These are phyloP conservation scores for Ailurus styani DNA, from an alignment of 2,113 vertebrate species.

Conservation along the genomic window DNA sequence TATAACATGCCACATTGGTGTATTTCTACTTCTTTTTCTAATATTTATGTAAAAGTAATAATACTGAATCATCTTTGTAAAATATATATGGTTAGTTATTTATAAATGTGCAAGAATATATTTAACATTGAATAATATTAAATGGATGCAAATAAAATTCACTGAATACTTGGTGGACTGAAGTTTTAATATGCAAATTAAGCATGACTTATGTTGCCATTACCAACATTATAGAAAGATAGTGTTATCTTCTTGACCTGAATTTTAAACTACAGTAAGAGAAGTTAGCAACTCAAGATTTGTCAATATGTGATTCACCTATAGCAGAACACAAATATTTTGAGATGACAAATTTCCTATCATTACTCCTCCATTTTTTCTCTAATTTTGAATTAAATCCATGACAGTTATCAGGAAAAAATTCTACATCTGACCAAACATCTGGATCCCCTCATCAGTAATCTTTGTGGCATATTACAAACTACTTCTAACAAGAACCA, in stretches of 20 bases:
- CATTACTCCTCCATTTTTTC: slow-evolving; percentile 42
- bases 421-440: not conserved
- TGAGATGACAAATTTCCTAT: not conserved
- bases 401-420: not conserved
- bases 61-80: not conserved
- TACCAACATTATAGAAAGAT: not conserved
- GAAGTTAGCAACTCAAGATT: not conserved
- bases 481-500: not conserved
- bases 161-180: slow-evolving; percentile 51
- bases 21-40: not conserved
- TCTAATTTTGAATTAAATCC: slow-evolving; percentile 51
- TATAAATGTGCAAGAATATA: slow-evolving; percentile 16
- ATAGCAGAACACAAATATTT: not conserved
- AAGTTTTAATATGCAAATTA: slow-evolving; percentile 52
- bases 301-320: not conserved
- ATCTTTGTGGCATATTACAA: not conserved
- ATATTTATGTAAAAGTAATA: not conserved
- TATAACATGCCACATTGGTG: not conserved
- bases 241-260: not conserved
- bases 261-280: not conserved
- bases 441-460: not conserved
- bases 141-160: slow-evolving; percentile 53
- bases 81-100: slow-evolving; percentile 7
- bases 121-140: not conserved
- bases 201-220: not conserved